Evolutionary conservation across 2,113 vertebrate species (phyloP).

Genomic region (Pleuronectes platessa): DNA sequence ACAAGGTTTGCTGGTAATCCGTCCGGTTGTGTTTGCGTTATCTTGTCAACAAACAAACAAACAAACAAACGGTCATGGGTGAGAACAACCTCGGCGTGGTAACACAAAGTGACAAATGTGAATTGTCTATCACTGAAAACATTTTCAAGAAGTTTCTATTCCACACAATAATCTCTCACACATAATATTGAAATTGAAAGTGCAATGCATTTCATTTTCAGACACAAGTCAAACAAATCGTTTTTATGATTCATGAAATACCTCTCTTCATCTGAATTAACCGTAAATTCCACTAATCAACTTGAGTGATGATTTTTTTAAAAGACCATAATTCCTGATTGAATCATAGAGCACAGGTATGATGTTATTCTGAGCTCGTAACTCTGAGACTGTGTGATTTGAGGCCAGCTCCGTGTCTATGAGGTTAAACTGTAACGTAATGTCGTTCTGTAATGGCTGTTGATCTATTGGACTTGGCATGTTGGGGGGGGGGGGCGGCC

Average conservation of each 20-base stretch:
- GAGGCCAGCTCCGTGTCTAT: constrained; percentile 12
- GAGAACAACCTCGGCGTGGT: too few relatives aligned
- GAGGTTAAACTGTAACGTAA: constrained; percentile 29
- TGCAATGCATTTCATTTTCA: neutral
- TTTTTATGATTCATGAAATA: too few relatives aligned
- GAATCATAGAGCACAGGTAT: constrained; percentile 10
- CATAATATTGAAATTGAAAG: neutral
- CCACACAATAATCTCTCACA: neutral
- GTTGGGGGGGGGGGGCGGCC: constrained; percentile 30
- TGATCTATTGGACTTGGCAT: constrained; percentile 46
- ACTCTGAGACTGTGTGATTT: neutral
- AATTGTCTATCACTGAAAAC: too few relatives aligned
- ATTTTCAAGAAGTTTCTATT: too few relatives aligned
- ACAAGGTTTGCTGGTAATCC: too few relatives aligned
- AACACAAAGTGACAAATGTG: too few relatives aligned
- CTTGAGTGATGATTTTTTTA: neutral
- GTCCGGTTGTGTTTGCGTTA: neutral
- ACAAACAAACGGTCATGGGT: too few relatives aligned
- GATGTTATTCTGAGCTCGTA: neutral
- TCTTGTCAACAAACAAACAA: neutral
- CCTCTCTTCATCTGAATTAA: neutral
- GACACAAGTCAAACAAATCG: neutral
- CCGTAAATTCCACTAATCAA: neutral
- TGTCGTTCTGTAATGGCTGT: constrained; percentile 7
- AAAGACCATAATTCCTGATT: neutral